These are phyloP conservation scores for Caenorhabditis afra DNA, from an alignment of 2,888 invertebrate genomes.

Conservation along the genomic window DNA sequence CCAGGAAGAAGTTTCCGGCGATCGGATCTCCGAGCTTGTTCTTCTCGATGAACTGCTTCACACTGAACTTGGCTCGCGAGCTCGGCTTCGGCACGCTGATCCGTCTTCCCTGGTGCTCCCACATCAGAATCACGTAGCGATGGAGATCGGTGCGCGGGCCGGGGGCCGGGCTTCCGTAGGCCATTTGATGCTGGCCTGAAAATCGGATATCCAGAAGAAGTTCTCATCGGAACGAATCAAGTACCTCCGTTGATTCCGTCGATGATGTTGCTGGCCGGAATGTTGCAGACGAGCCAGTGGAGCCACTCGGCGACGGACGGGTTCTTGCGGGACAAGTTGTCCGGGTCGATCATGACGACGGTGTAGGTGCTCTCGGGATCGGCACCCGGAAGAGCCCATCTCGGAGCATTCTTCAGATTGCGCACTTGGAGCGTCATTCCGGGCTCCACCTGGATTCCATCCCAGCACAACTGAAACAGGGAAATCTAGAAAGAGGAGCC, in stretches of 20 bases:
- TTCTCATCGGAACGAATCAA: background rate
- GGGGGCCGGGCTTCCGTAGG: slow-evolving; percentile 80
- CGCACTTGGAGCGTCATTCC: slow-evolving; percentile 75
- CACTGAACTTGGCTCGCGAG: slow-evolving; percentile 79
- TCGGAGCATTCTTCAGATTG: slow-evolving; percentile 79
- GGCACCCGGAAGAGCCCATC: slow-evolving; percentile 69
- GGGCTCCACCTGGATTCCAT: slow-evolving; percentile 78
- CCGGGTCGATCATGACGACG: slow-evolving; percentile 80
- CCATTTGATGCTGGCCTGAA: slow-evolving; percentile 78
- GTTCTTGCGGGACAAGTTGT: slow-evolving; percentile 80
- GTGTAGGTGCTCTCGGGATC: slow-evolving; percentile 80
- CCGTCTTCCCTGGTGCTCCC: slow-evolving; percentile 77
- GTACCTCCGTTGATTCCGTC: slow-evolving; percentile 80
- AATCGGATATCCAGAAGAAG: background rate
- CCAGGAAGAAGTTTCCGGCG: slow-evolving; percentile 79
- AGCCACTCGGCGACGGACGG: slow-evolving; percentile 81
- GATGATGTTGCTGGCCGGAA: slow-evolving; percentile 79
- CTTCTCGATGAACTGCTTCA: slow-evolving; percentile 80
- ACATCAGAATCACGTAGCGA: slow-evolving; percentile 80
- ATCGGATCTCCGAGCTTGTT: slow-evolving; percentile 80
- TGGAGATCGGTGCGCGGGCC: slow-evolving; percentile 80
- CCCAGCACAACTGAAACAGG: slow-evolving; percentile 75
- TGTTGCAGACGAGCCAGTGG: slow-evolving; percentile 80
- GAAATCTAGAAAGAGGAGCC: background rate
- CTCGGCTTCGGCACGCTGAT: slow-evolving; percentile 76